A percentile compares a stretch with the other conserved stretches of the same genome.
phyloP scores from a whole-genome alignment of 1,140 invertebrate species.

The Aphaenogaster ashmeadi region DNA sequence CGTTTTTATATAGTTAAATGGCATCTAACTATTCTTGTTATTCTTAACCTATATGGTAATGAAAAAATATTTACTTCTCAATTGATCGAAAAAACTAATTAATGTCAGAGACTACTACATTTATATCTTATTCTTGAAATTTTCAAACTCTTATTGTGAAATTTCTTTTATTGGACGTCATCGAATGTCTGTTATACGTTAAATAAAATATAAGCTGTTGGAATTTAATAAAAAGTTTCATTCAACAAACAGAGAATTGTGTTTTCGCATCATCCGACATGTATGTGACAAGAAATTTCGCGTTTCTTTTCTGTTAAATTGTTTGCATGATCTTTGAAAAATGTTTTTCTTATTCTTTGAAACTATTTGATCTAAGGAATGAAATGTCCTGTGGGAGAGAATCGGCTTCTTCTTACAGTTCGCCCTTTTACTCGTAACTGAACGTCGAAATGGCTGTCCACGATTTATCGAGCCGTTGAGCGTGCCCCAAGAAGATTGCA shows the following conservation, averaged over 20 bases:
- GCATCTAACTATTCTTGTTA: not conserved
- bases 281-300: conserved; percentile 21
- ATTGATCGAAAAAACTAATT: not conserved
- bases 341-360: conserved; percentile 23
- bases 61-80: not conserved
- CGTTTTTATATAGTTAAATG: not conserved
- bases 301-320: conserved; percentile 12
- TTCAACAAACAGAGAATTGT: conserved; percentile 10
- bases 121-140: not conserved
- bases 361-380: conserved; percentile 50
- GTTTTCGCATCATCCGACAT: not conserved
- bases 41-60: not conserved
- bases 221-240: conserved; percentile 14
- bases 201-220: conserved; percentile 30
- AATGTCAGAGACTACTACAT: not conserved
- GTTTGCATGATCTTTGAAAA: conserved; percentile 36
- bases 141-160: not conserved
- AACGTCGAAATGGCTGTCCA: conserved; percentile 62
- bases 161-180: not conserved
- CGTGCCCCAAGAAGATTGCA: conserved; percentile 69
- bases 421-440: conserved; percentile 57
- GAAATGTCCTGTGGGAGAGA: conserved; percentile 64
- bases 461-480: conserved; percentile 70
- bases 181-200: not conserved
- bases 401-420: conserved; percentile 59